Evolutionary conservation across 64 coral and sea anemone species (phyloP).

Genomic region (Pocillopora verrucosa): DNA sequence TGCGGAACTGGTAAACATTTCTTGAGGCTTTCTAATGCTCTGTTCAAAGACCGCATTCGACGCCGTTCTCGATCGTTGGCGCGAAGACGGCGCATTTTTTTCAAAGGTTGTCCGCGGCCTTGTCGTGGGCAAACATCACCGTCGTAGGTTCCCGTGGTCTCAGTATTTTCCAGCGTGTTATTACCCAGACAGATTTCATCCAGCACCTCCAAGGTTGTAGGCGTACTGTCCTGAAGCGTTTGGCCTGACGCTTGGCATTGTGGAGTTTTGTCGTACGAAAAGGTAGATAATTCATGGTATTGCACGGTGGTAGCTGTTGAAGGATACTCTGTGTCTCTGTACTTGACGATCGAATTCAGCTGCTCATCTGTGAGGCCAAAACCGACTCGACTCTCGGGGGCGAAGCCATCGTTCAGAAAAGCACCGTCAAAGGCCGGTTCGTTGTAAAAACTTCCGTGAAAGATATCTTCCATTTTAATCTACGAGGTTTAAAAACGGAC

Average conservation of each 20-base stretch:
- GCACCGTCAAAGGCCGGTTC: background rate
- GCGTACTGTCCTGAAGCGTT: constrained; percentile 11
- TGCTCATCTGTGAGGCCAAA: background rate
- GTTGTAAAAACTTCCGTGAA: constrained; percentile 8
- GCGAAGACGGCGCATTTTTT: constrained; percentile 93
- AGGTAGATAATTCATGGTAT: background rate
- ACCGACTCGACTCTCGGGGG: background rate
- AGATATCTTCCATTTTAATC: constrained; percentile 17
- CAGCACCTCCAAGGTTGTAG: constrained; percentile 4
- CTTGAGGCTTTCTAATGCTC: constrained; percentile 93
- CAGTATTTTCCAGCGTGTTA: constrained; percentile 37
- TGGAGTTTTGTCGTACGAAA: background rate
- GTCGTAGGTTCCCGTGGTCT: constrained; percentile 9
- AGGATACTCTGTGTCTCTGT: background rate
- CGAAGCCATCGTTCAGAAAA: background rate
- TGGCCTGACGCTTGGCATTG: background rate
- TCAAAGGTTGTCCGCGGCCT: constrained; percentile 79
- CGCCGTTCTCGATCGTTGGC: constrained; percentile 95
- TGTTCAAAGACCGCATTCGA: constrained; percentile 88
- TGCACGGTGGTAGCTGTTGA: background rate
- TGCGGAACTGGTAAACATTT: constrained; percentile 93
- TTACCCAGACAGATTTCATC: constrained; percentile 23
- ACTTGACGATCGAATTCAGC: constrained; percentile 21
- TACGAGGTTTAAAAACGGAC: background rate
- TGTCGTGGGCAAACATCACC: constrained; percentile 6